A percentile compares a stretch with the other conserved stretches of the same genome.
phyloP scores from a whole-genome alignment of 2,797 vertebrate genomes.

The Astyanax mexicanus region DNA sequence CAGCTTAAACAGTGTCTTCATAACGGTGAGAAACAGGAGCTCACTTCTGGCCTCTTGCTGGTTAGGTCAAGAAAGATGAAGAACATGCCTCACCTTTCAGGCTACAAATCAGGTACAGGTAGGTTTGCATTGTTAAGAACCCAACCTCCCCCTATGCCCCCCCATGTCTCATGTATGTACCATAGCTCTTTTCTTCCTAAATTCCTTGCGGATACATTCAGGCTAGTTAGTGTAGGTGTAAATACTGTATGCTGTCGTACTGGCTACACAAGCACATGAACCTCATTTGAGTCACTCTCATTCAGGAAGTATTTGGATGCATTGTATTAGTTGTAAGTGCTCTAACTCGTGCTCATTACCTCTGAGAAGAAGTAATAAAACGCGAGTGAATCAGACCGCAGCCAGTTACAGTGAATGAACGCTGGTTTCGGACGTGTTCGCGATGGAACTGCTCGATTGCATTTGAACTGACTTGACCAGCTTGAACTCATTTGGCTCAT shows the following conservation, averaged over 20 bases:
- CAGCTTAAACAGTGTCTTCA: slow-evolving; percentile 5
- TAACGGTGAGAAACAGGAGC: slow-evolving; percentile 10
- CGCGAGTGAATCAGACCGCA: no score
- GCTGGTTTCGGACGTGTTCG: background rate
- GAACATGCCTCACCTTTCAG: slow-evolving; percentile 2
- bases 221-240: slow-evolving; percentile 28
- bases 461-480: slow-evolving; percentile 3
- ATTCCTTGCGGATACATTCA: slow-evolving; percentile 2
- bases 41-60: slow-evolving; percentile 4
- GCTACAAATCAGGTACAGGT: slow-evolving; percentile 15
- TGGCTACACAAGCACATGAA: slow-evolving; percentile 45
- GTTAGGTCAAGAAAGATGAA: background rate
- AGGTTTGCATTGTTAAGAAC: slow-evolving; percentile 11
- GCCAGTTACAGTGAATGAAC: background rate
- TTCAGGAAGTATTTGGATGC: slow-evolving; percentile 43
- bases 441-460: background rate
- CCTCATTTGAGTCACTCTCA: slow-evolving; percentile 26
- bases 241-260: slow-evolving; percentile 30
- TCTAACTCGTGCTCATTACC: slow-evolving; percentile 27
- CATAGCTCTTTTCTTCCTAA: background rate
- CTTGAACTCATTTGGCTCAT: slow-evolving; percentile 2
- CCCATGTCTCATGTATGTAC: background rate
- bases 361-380: background rate
- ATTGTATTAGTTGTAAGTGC: slow-evolving; percentile 14
- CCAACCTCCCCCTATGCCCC: background rate